A percentile compares a stretch with the other conserved stretches of the same genome.
These are phyloP conservation scores for Geococcyx californianus DNA, from an alignment of 2,113 vertebrate species.

Conservation along the genomic window DNA sequence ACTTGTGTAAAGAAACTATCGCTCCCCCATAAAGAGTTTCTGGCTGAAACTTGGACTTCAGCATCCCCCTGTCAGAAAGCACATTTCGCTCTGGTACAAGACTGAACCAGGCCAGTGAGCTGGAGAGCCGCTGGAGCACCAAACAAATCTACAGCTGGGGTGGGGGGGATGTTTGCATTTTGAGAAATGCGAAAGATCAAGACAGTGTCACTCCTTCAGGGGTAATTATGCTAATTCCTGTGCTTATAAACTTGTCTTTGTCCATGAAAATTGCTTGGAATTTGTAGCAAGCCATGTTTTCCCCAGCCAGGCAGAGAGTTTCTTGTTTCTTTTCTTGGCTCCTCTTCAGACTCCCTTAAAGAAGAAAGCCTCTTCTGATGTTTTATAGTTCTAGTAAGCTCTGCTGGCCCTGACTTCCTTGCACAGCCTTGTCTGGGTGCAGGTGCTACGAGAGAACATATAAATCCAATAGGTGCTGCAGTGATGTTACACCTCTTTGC, in stretches of 20 bases:
- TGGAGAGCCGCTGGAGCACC: not conserved
- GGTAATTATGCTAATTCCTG: slow-evolving; percentile 41
- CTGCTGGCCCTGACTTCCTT: not conserved
- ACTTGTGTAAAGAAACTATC: not conserved
- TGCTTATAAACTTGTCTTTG: slow-evolving; percentile 46
- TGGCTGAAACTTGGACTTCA: not conserved
- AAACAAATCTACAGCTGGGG: not conserved
- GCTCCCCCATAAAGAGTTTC: not conserved
- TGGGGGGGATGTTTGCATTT: too few relatives aligned
- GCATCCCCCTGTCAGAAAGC: not conserved
- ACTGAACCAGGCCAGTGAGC: not conserved
- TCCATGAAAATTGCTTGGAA: slow-evolving; percentile 31
- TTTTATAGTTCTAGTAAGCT: not conserved
- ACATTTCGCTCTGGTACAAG: not conserved
- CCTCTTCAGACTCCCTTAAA: not conserved
- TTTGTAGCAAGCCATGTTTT: not conserved
- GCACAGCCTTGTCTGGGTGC: not conserved
- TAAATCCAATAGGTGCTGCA: not conserved
- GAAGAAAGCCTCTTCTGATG: not conserved
- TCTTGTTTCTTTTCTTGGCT: slow-evolving; percentile 1
- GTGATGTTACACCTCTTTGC: not conserved
- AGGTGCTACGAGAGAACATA: fast-evolving
- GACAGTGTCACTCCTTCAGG: slow-evolving; percentile 21
- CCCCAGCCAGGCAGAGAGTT: not conserved
- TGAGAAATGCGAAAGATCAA: not conserved